Evolutionary conservation across 2,113 vertebrate genomes (phyloP), one percentile per base, ranked within the genome.

Genomic region (Mesitornis unicolor): DNA sequence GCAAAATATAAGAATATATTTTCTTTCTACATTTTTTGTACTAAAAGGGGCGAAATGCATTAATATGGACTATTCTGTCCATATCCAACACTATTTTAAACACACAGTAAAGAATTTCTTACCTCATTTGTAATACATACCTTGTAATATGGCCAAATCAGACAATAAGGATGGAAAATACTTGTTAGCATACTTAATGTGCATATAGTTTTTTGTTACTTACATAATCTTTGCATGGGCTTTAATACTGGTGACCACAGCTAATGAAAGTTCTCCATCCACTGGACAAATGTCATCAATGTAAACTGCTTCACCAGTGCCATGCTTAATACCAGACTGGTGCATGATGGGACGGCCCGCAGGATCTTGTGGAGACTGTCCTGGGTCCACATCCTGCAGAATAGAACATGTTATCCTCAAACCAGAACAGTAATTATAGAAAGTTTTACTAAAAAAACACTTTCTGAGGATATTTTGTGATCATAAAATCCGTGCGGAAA

Each of bases 221-320:
- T 97, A 98, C 98, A 94, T 85, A 91, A 98, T 98, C 82, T 97
- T 98, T 69, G 98, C 98, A 38, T 99, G 98, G 17, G 99, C 97
- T 87, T 97, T 98, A 38, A 97, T 96, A 92, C 98, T 99, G 80
- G 99, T 99, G 84, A 99, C 98, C 84, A 99, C 80, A 45, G 94
- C 96, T 90, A 99, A 85, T 81, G 95, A 98, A 48, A 99, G 98
- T 96, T 99, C 99, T 48, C 97, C 98, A 10, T 98, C 97, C 10
- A 93, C 96, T 7, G 28, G 81, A 31, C 97, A 97, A 24, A 99
- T 95, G 95, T 99, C 99, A 48, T 99, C 98, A 11, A 97, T 98
- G 96, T 98, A 99, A 22, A 98, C 75, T 0, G 99, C 98, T 91
- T 99, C 99, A 4, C 99, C 99, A 1, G 98, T 99, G 60, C 98